A percentile compares a stretch with the other conserved stretches of the same genome.
phyloP scores from a whole-genome alignment of 2,797 vertebrate species.

The Peromyscus melanophrys region DNA sequence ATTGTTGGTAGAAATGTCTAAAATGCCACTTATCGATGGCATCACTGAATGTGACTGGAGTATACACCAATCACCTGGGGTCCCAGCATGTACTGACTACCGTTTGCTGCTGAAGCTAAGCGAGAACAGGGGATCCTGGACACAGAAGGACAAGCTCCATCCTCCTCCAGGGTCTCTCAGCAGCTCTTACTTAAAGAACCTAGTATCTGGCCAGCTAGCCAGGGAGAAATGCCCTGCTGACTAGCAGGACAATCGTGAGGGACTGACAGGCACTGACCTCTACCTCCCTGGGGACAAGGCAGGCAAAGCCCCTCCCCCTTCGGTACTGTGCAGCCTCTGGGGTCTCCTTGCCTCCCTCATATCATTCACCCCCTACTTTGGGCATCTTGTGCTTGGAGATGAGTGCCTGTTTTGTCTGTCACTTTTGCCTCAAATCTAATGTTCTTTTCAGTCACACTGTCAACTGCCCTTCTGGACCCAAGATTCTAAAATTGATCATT shows the following conservation, averaged over 20 bases:
- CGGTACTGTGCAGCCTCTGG: background rate
- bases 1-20: background rate
- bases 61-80: accelerated
- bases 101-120: background rate
- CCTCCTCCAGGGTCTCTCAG: background rate
- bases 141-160: background rate
- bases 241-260: no score
- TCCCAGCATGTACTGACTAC: background rate
- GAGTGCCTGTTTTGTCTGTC: background rate
- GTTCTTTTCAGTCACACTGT: background rate
- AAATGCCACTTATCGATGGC: background rate
- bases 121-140: background rate
- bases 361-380: background rate
- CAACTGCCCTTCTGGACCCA: background rate
- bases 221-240: background rate
- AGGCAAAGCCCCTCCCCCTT: background rate
- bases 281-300: accelerated
- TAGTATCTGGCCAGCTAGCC: no score
- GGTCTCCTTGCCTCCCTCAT: background rate
- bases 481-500: background rate
- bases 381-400: background rate
- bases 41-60: background rate
- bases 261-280: background rate
- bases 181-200: background rate
- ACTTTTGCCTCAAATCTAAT: background rate